Evolutionary conservation across 2,113 vertebrate genomes (phyloP), one percentile per base, ranked within the genome.

Genomic region (Connochaetes taurinus): DNA sequence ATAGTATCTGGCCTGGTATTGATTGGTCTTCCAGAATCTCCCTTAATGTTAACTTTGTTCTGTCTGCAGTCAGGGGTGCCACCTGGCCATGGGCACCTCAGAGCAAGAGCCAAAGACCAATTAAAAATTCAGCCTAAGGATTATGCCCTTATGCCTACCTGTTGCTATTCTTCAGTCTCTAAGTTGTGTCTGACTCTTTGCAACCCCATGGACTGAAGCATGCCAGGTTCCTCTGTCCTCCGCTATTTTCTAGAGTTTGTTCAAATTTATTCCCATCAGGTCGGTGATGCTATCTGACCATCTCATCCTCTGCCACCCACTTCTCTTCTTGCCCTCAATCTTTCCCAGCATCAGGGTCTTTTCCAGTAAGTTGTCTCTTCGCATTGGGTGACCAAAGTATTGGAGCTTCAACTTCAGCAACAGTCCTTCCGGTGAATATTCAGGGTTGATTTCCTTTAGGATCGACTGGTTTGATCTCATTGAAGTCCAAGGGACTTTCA

Each of bases 1-100:
- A 5, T 21, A 14, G 33, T 87, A 17, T 91, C 27, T 84, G 36
- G 17, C 27, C 64, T 55, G 91, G 83, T 91, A 86, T 83, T 96
- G 88, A 76, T 23, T 91, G 78, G 90, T 96, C 84, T 53, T 83
- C 90, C 90, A 88, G 62, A 86, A 9, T 93, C 64, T 92, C 29
- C 60, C 89, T 60, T 94, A 58, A 36, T 71, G 53, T 87, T 76
- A 36, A 85, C 3, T 86, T 86, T 96, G 85, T 15, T 62, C 7
- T 94, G 29, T 7, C 19, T 91, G 50, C 21, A 50, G 23, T 96
- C 29, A 74, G 25, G 11, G 31, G 23, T 93, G 55, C 93, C 40
- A 31, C 21, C 21, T 88, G 74, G 47, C 74, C 40, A 82, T 25
- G 14, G 13, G 19, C 43, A 87, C 53, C 57, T 76, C 6, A 67